Evolutionary conservation across 2,797 vertebrate genomes (phyloP).

Genomic region (Petrocephalus sullivani): DNA sequence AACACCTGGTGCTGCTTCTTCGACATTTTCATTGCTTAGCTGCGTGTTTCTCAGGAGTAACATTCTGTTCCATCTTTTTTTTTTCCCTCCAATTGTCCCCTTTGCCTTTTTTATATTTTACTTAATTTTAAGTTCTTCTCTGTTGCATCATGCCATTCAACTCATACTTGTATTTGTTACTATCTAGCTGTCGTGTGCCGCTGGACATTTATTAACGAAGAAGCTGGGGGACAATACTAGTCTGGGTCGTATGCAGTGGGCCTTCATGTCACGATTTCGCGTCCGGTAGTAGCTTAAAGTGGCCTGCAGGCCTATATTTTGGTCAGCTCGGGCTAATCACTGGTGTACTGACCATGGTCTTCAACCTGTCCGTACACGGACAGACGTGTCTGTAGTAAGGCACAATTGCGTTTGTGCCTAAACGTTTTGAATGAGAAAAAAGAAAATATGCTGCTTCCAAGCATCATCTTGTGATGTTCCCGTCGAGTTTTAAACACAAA

Average conservation of each 20-base stretch:
- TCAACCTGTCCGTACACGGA: neutral
- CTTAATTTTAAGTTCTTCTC: neutral
- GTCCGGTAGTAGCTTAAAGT: neutral
- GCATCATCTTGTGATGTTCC: neutral
- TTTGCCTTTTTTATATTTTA: neutral
- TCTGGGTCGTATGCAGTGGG: neutral
- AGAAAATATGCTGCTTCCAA: neutral
- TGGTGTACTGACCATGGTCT: neutral
- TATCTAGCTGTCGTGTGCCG: neutral
- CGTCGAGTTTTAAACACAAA: neutral
- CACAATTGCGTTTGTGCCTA: neutral
- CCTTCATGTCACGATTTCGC: neutral
- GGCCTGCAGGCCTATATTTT: neutral
- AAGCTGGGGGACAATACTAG: neutral
- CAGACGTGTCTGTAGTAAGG: neutral
- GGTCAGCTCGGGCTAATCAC: neutral
- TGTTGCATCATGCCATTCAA: neutral
- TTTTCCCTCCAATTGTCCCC: neutral
- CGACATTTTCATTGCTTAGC: neutral
- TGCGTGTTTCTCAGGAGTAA: neutral
- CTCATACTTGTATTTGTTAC: neutral
- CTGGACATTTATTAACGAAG: neutral
- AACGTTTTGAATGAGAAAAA: neutral
- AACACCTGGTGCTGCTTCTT: neutral
- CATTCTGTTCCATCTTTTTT: neutral